These are phyloP conservation scores for Acanthochromis polyacanthus DNA, from an alignment of 2,113 vertebrate genomes.

Conservation along the genomic window DNA sequence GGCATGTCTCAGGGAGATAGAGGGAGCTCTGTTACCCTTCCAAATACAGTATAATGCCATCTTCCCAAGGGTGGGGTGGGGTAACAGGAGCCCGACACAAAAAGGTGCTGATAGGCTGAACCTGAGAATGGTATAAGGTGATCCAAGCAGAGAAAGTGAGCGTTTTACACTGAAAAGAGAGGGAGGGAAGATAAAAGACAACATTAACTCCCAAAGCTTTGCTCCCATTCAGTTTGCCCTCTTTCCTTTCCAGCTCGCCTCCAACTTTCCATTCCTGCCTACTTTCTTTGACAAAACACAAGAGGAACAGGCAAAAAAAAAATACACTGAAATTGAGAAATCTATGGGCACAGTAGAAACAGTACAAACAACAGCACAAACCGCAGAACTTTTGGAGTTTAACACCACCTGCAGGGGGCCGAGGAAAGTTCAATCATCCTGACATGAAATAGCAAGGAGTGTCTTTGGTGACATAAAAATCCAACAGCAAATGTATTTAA, in stretches of 20 bases:
- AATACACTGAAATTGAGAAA: not conserved
- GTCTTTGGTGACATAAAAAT: not conserved
- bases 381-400: too few species aligned
- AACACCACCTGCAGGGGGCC: not conserved
- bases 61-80: slow-evolving; percentile 80
- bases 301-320: slow-evolving; percentile 19
- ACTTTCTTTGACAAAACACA: slow-evolving; percentile 43
- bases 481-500: not conserved
- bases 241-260: slow-evolving; percentile 38
- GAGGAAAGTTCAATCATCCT: not conserved
- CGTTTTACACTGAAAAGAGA: slow-evolving; percentile 66
- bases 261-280: slow-evolving; percentile 46
- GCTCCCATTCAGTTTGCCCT: slow-evolving; percentile 52
- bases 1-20: slow-evolving; percentile 81
- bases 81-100: slow-evolving; percentile 79
- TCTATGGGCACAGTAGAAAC: not conserved
- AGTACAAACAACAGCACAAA: too few species aligned
- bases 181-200: slow-evolving; percentile 63
- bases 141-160: slow-evolving; percentile 71
- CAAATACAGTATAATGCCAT: slow-evolving; percentile 84
- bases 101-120: slow-evolving; percentile 81
- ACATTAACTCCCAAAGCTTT: slow-evolving; percentile 70
- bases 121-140: slow-evolving; percentile 77
- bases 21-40: slow-evolving; percentile 81
- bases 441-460: not conserved